Percentiles rank a stretch among this genome's conserved stretches.
These are phyloP conservation scores for Pipistrellus nathusii DNA, from an alignment of 2,797 vertebrate genomes.

Conservation along the genomic window DNA sequence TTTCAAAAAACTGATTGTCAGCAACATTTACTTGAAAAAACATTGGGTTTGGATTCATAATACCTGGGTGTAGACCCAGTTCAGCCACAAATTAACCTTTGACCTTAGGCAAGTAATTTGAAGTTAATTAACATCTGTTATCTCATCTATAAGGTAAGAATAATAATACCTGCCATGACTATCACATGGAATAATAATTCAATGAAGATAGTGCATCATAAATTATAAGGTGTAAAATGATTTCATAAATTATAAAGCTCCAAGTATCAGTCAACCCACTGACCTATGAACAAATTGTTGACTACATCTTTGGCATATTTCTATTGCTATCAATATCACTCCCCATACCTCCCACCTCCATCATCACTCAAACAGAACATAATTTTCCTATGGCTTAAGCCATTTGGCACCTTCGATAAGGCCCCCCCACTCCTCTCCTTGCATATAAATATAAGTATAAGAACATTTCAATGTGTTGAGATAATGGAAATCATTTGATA, in stretches of 20 bases:
- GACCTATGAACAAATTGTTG: constrained; percentile 12
- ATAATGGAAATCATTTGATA: constrained; percentile 29
- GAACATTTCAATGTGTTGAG: background rate
- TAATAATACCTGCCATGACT: background rate
- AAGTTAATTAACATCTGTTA: constrained; percentile 26
- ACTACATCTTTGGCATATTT: constrained; percentile 4
- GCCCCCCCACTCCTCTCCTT: background rate
- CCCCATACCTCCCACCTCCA: background rate
- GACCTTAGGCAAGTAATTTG: background rate
- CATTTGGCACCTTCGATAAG: background rate
- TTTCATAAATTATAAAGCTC: constrained; percentile 46
- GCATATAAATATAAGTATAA: background rate
- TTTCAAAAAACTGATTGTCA: constrained; percentile 12
- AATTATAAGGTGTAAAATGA: constrained; percentile 11
- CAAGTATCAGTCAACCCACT: background rate
- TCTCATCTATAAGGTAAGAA: constrained; percentile 44
- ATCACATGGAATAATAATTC: constrained; percentile 21
- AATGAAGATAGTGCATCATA: background rate
- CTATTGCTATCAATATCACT: constrained; percentile 12
- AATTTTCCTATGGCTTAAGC: background rate
- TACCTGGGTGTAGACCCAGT: background rate
- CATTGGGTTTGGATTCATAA: constrained; percentile 37
- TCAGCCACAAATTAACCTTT: background rate
- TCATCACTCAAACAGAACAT: background rate
- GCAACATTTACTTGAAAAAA: background rate